Evolutionary conservation across 2,888 invertebrate genomes (phyloP), one percentile per base, ranked within the genome.

Genomic region (Drosophila trichaetosa): DNA sequence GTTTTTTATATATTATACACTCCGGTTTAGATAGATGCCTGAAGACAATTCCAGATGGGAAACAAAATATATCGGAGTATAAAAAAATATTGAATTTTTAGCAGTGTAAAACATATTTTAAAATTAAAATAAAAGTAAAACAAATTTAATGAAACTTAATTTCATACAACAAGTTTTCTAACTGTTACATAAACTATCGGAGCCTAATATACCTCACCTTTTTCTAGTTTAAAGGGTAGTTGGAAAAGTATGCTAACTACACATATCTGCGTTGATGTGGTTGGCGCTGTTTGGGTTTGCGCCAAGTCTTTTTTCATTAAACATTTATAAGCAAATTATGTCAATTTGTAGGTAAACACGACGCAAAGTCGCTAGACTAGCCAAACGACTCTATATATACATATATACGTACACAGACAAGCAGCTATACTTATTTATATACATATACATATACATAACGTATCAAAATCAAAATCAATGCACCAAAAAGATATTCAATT

Each of bases 271-370:
- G 49, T 21, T 51, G 46, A 24, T 64, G 63, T 53, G 49, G 49
- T 27, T 21, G 36, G 36, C 29, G 42, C 53, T 72, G 59, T 62
- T 76, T 83, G 68, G 56, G 69, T 60, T 68, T 59, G 58, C 69
- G 63, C 69, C 69, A 69, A 74, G 69, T 69, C 73, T 71, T 75
- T 73, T 76, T 80, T 72, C 74, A 73, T 73, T 85, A 77, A 90
- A 80, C 83, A 84, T 80, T 87, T 81, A 83, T 82, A 86, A 83
- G 76, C 86, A 89, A 91, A 89, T 90, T 89, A 83, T 91, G 89
- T 83, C 84, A 91, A 90, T 91, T 88, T 84, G 78, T 79, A 72
- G 83, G 76, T 82, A 89, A 88, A 87, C 77, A 89, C 73, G 60
- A 57, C 52, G 16, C 69, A 63, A 69, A 77, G 34, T 60, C 63